Evolutionary conservation across 2,113 vertebrate genomes (phyloP), one percentile per base, ranked within the genome.

Genomic region (Fregata magnificens): DNA sequence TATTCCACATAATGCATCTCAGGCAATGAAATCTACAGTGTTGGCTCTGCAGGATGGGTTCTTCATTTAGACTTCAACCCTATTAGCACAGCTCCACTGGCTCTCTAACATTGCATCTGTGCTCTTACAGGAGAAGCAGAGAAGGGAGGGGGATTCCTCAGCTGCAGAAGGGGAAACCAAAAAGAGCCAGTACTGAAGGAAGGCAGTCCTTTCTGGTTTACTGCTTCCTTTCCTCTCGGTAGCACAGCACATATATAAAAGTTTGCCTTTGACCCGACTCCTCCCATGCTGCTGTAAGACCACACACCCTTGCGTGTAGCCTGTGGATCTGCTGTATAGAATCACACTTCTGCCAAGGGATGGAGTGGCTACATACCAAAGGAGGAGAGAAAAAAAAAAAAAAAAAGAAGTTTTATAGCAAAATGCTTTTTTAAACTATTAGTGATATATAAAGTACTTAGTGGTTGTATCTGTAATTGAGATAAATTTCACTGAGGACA

Each of bases 251-350:
- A 69, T 44, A 91, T 85, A 86, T 90, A 90, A 85, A 95, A 93
- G 76, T 88, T 81, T 95, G 91, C 88, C 86, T 93, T 95, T 89
- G 94, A 92, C 93, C 81, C 4, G 11, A 29, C 86, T 97, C 96
- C 95, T 97, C 86, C 91, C 77, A 92, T 65, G 69, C 61, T 92
- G 90, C 90, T 97, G 78, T 84, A 92, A 91, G 86, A 97, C 92
- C 86, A 94, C 91, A 91, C 96, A 95, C 85, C 63, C 90, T 82
- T 0, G 40, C n/a, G 88, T 83, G 87, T 5, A 90, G 66, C 71
- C 90, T 76, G 91, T 59, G 45, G 36, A 84, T 58, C 62, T 74
- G 84, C 38, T 93, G 56, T 16, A 44, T 4, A 76, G 80, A 55
- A 69, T 59, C 73, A 36, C 0, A 4, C 20, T 89, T 93, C 81